Percentiles rank a stretch among this genome's conserved stretches.
phyloP scores from a whole-genome alignment of 2,797 vertebrate species.

The Antennarius maculatus region DNA sequence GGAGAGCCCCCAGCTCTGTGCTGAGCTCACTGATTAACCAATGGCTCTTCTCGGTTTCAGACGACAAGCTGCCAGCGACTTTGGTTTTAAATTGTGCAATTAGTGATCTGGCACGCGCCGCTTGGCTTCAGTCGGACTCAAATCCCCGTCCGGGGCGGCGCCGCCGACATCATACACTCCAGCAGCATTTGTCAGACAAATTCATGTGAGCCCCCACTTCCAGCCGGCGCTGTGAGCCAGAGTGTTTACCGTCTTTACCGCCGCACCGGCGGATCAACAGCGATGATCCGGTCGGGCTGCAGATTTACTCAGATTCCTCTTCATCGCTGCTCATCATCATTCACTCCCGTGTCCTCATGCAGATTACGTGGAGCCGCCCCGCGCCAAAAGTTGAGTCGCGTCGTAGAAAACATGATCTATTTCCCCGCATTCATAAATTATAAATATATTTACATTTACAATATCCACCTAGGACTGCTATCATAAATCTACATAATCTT shows the following conservation, averaged over 20 bases:
- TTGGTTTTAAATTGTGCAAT: constrained; percentile 81
- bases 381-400: constrained; percentile 45
- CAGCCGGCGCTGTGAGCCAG: constrained; percentile 66
- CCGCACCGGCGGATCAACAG: constrained; percentile 62
- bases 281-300: constrained; percentile 45
- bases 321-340: constrained; percentile 57
- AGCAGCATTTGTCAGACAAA: constrained; percentile 77
- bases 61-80: constrained; percentile 79
- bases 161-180: constrained; percentile 72
- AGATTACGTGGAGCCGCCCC: constrained; percentile 47
- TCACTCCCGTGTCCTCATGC: constrained; percentile 31
- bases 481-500: constrained; percentile 62
- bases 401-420: constrained; percentile 53
- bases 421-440: constrained; percentile 65
- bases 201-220: constrained; percentile 68
- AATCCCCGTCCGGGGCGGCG: constrained; percentile 72
- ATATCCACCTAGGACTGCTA: constrained; percentile 57
- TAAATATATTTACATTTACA: constrained; percentile 71
- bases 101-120: constrained; percentile 80
- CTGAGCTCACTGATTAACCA: constrained; percentile 77
- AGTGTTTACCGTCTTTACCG: constrained; percentile 55
- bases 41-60: constrained; percentile 76
- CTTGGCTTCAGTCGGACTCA: constrained; percentile 73
- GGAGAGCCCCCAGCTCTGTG: constrained; percentile 71
- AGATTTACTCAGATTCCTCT: constrained; percentile 57